phyloP scores from a whole-genome alignment of 2,113 vertebrate genomes.

The Ahaetulla prasina region DNA sequence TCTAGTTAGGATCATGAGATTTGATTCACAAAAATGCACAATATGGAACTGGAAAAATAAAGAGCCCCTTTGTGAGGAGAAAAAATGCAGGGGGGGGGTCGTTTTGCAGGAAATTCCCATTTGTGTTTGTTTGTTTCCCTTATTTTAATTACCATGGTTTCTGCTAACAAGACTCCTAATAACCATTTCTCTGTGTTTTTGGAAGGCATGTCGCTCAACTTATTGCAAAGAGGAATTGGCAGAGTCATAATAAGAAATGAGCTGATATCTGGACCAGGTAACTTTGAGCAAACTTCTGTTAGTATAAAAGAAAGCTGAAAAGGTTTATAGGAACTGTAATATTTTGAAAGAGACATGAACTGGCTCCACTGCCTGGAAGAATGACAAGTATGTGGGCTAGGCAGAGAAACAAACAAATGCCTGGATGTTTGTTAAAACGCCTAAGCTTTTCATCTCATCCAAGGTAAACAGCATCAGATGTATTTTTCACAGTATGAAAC shows the following conservation, averaged over 20 bases:
- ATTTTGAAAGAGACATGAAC: conserved; percentile 25
- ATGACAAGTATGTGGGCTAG: conserved; percentile 61
- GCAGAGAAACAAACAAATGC: conserved; percentile 60
- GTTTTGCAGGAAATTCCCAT: neutral
- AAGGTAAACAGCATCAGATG: conserved; percentile 30
- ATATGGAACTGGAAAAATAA: neutral
- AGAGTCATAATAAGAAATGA: neutral
- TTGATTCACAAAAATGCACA: neutral
- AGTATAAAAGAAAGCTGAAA: neutral
- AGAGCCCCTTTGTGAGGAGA: neutral
- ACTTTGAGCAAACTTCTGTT: neutral
- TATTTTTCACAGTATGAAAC: conserved; percentile 19
- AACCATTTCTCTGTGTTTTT: neutral
- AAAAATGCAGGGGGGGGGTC: neutral
- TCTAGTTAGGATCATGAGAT: neutral
- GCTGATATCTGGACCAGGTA: neutral
- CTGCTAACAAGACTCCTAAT: neutral
- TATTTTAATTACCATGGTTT: neutral
- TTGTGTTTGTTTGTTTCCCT: neutral
- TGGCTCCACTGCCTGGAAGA: conserved; percentile 40
- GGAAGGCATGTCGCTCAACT: neutral
- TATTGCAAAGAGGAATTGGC: neutral
- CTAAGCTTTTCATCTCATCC: conserved; percentile 23
- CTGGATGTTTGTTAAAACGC: conserved; percentile 56
- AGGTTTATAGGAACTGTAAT: neutral